Evolutionary conservation across 1,140 invertebrate genomes (phyloP).

Genomic region (Hormaphis cornu): DNA sequence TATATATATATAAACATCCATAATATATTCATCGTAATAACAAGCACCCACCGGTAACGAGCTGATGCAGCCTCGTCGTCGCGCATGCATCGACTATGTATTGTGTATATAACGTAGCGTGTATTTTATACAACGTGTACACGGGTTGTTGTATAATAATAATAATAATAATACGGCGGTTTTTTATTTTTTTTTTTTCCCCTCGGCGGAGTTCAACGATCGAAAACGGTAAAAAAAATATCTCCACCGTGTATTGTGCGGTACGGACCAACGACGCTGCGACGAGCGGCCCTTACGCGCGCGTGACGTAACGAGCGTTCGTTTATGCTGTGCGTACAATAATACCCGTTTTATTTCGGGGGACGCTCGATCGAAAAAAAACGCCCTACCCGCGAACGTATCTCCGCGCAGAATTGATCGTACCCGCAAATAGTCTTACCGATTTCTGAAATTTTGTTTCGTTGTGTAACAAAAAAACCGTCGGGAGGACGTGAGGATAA

Average conservation of each 20-base stretch:
- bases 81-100: background rate
- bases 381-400: no score
- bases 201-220: background rate
- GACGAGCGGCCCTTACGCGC: background rate
- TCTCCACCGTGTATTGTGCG: background rate
- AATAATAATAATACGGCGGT: background rate
- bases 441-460: no score
- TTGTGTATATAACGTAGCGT: background rate
- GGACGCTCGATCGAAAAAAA: no score
- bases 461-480: no score
- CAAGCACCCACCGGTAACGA: conserved; percentile 19
- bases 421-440: no score
- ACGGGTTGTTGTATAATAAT: background rate
- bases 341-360: background rate
- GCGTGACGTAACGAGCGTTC: background rate
- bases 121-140: background rate
- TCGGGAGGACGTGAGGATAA: no score
- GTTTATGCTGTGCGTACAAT: no score
- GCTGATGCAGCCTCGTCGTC: background rate
- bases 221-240: conserved; percentile 2
- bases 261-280: background rate
- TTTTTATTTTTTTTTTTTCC: background rate
- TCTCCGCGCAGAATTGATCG: no score
- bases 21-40: background rate
- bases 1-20: background rate